Percentiles rank a stretch among this genome's conserved stretches.
These are phyloP conservation scores for Anas bahamensis DNA, from an alignment of 2,797 vertebrate genomes.

Conservation along the genomic window DNA sequence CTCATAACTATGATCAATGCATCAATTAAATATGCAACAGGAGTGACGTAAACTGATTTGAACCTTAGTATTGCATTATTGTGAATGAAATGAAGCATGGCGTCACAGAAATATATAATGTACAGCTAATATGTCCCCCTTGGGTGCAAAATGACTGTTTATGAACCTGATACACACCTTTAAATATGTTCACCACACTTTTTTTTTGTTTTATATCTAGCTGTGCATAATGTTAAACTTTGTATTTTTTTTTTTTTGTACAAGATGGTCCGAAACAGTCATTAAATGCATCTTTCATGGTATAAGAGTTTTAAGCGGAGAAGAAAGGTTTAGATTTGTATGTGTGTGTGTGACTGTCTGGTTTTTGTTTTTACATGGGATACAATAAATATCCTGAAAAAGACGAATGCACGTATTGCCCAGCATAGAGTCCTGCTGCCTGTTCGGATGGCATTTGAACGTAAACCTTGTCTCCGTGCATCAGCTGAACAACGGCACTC, in stretches of 20 bases:
- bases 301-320: constrained; percentile 70
- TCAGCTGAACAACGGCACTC: constrained; percentile 91
- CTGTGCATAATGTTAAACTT: constrained; percentile 69
- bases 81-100: constrained; percentile 69
- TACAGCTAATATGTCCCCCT: constrained; percentile 69
- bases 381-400: constrained; percentile 99
- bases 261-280: constrained; percentile 69
- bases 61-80: constrained; percentile 54
- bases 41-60: constrained; percentile 39
- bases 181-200: constrained; percentile 34
- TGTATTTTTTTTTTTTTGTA: constrained; percentile 50
- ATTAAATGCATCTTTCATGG: constrained; percentile 73
- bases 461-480: constrained; percentile 90
- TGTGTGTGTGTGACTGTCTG: background rate
- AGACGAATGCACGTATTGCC: constrained; percentile 94
- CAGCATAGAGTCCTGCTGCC: constrained; percentile 95
- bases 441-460: constrained; percentile 96
- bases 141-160: constrained; percentile 64
- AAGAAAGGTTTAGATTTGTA: constrained; percentile 33
- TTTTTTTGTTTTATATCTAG: constrained; percentile 60
- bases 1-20: constrained; percentile 27
- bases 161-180: constrained; percentile 55
- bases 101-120: constrained; percentile 71
- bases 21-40: constrained; percentile 44
- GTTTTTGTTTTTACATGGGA: constrained; percentile 84